Evolutionary conservation across 2,113 vertebrate species (phyloP), one percentile per base, ranked within the genome.

Genomic region (Esox niger): DNA sequence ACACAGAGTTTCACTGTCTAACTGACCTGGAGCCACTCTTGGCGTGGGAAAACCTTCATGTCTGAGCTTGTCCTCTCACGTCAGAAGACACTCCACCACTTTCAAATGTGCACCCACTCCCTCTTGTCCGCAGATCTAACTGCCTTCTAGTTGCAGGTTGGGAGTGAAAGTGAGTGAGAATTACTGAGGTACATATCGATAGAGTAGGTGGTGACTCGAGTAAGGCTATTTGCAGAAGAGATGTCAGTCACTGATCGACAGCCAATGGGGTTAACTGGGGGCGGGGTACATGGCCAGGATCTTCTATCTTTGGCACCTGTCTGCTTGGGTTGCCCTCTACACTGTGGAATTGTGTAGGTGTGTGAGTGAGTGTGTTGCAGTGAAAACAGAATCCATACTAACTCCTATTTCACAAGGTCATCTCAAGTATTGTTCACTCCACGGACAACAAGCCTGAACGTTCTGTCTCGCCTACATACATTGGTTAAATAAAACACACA

Each of bases 21-120:
- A 85, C 84, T 81, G 75, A 86, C 84, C 82, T 84, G 84, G 73
- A 72, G 58, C 64, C 2, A 6, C 17, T 0, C 57, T 69, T 63
- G 63, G 64, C 26, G 63, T 71, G 64, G 64, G 47, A 2, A 66
- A 23, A 62, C 64, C 49, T 6, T 55, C 74, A 26, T 59, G 6
- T 52, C n/a, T 20, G 32, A 70, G 3, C 32, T 20, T n/a, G 26
- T 58, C 17, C 57, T 23, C 47, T 52, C 17, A 52, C 47, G 1
- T 52, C 7, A 52, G 20, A 52, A 15, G 21, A 54, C 49, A 35
- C 15, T 9, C 61, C n/a, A n/a, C n/a, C n/a, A n/a, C n/a, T n/a
- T n/a, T n/a, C n/a, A n/a, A n/a, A 63, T 54, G 56, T 52, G 57
- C 57, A 38, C 62, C 1, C 8, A 8, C 57, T 17, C 57, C 15